Base-by-base conservation (phyloP, 2,113 vertebrate genomes). In the Rhinolophus sinicus region DNA sequence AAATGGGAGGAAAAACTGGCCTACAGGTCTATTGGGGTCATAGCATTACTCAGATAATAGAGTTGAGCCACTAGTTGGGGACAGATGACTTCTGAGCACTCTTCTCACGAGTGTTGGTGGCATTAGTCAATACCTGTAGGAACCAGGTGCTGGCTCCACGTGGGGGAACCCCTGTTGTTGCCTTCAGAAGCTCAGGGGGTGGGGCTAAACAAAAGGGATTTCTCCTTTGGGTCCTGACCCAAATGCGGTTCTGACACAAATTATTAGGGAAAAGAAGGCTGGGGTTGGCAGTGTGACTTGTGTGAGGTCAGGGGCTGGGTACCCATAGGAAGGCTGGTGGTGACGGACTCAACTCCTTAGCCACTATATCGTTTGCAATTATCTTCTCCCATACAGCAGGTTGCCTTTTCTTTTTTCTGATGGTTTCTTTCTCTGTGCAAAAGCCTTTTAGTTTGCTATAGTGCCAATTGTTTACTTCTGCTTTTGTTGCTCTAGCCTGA, bases 141-240 rank as follows among this genome's bases (percentile, higher is more conserved):
- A n/a, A 9, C 22, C 1, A n/a, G 28, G 10, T 5, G 5, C 50
- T 72, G 26, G 0, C 30, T 85, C 33, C 13, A 28, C 6, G 0
- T 2, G 14, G 24, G 21, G 40, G 35, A n/a, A 40, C 40, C 76
- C 11, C 4, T 3, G 5, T 9, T 96, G 33, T 24, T 91, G 8
- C 8, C 56, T 75, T 73, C 30, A 8, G 87, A 82, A 72, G 22
- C n/a, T 88, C 38, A n/a, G 47, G 60, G 30, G 33, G 11, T 67
- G 64, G 67, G 15, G 35, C 21, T 18, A 19, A 62, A 72, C 22
- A 44, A 38, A 47, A 21, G 19, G 21, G 7, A 91, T 54, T 69
- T 90, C 44, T 94, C 30, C 30, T 30, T n/a, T 50, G 12, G 47
- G 6, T 22, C 44, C 52, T 50, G 40, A 70, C 26, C 52, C 80